A percentile compares a stretch with the other conserved stretches of the same genome.
Evolutionary conservation across 2,888 invertebrate species (phyloP).

Genomic region (Nemapogon koenigi): DNA sequence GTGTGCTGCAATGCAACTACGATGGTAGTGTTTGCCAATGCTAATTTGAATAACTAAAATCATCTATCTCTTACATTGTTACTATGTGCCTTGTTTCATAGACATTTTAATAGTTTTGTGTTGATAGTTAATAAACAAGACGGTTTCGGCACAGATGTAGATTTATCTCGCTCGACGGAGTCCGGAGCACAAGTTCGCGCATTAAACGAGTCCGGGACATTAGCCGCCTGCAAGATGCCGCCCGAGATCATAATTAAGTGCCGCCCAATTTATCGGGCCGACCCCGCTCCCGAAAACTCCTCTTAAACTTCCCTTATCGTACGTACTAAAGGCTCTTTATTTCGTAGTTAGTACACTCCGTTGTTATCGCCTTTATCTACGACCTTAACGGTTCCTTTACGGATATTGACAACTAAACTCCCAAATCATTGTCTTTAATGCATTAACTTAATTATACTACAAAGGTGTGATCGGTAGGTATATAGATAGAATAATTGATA

Average conservation of each 20-base stretch:
- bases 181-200: slow-evolving; percentile 61
- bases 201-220: slow-evolving; percentile 63
- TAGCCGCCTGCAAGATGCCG: slow-evolving; percentile 64
- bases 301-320: slow-evolving; percentile 61
- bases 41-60: too few relatives aligned
- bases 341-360: slow-evolving; percentile 52
- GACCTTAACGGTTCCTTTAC: slow-evolving; percentile 20
- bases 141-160: slow-evolving; percentile 42
- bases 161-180: slow-evolving; percentile 60
- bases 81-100: too few relatives aligned
- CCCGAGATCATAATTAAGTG: slow-evolving; percentile 66
- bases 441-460: too few relatives aligned
- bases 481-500: too few relatives aligned
- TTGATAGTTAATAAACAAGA: not conserved
- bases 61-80: too few relatives aligned
- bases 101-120: too few relatives aligned
- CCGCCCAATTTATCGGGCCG: slow-evolving; percentile 64
- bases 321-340: slow-evolving; percentile 59
- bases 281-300: slow-evolving; percentile 55
- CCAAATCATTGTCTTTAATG: too few relatives aligned
- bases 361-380: slow-evolving; percentile 52
- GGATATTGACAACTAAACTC: too few relatives aligned
- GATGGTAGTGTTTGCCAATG: too few relatives aligned
- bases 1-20: too few relatives aligned
- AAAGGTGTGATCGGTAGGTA: too few relatives aligned